Conservation (phyloP, 2,888 invertebrate genomes). For the Luperina testacea region DNA sequence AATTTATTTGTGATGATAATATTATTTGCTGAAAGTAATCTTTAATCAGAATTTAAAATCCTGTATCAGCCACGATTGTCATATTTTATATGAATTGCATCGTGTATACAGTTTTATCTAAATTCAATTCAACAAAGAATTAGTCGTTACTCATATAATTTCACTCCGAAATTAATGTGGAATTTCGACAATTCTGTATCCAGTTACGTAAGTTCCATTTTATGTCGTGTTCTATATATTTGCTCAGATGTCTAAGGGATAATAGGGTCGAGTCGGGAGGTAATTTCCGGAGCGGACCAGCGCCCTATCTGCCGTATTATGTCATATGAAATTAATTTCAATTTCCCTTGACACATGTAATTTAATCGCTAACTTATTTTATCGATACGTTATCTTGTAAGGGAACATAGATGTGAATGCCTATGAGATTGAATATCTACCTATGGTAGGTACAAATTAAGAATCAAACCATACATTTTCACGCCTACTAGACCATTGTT, state of each 20-base stretch:
- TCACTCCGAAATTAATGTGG: constrained; percentile 1
- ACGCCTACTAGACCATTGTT: neutral
- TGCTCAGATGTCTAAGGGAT: constrained; percentile 37
- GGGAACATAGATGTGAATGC: neutral
- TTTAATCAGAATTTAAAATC: constrained; percentile 17
- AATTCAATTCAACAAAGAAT: constrained; percentile 14
- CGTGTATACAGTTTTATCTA: neutral
- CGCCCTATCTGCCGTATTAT: constrained; percentile 38
- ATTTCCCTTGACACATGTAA: constrained; percentile 34
- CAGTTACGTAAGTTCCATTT: constrained; percentile 14
- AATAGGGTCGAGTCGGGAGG: constrained; percentile 37
- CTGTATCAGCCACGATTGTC: constrained; percentile 7
- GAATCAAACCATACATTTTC: neutral
- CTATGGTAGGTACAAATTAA: neutral
- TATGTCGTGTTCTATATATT: constrained; percentile 31
- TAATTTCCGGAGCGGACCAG: constrained; percentile 59
- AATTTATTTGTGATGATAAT: constrained; percentile 19
- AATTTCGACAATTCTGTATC: neutral
- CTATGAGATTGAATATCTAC: neutral
- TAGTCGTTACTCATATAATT: neutral
- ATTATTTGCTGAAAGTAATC: constrained; percentile 14
- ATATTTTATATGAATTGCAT: constrained; percentile 12
- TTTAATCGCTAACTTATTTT: constrained; percentile 36
- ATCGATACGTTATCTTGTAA: constrained; percentile 29
- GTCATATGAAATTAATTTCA: constrained; percentile 55